These are phyloP conservation scores for Ptychadena robeensis DNA, from an alignment of 2,797 vertebrate genomes.

Conservation along the genomic window DNA sequence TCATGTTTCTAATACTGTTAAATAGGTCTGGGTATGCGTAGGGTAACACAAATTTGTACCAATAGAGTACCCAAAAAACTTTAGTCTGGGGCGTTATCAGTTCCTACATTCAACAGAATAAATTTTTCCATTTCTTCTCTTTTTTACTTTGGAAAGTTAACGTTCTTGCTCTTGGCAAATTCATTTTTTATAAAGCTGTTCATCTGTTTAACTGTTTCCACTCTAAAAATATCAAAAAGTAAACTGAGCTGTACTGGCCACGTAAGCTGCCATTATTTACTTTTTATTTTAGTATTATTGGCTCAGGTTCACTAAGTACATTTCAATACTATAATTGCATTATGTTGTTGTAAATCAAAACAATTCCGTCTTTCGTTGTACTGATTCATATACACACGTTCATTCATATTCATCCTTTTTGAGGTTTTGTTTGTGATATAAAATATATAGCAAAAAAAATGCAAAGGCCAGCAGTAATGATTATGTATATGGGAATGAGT, in stretches of 20 bases:
- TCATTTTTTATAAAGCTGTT: constrained; percentile 1
- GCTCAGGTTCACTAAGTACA: neutral
- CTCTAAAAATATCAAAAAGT: constrained; percentile 15
- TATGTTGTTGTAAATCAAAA: neutral
- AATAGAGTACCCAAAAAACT: too few species aligned
- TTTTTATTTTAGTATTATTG: neutral
- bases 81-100: too few species aligned
- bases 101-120: too few species aligned
- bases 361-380: neutral
- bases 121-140: too few species aligned
- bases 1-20: too few species aligned
- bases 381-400: neutral
- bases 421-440: neutral
- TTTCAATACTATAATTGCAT: neutral
- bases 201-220: constrained; percentile 24
- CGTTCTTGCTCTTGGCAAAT: neutral
- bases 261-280: too few species aligned
- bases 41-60: too few species aligned
- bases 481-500: neutral
- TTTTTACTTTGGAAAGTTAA: too few species aligned
- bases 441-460: neutral
- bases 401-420: neutral
- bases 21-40: too few species aligned
- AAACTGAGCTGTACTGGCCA: neutral
- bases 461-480: neutral